Percentiles rank a stretch among this genome's conserved stretches.
Conservation (phyloP, 2,113 vertebrate genomes). For the Tricholaema leucomelas region DNA sequence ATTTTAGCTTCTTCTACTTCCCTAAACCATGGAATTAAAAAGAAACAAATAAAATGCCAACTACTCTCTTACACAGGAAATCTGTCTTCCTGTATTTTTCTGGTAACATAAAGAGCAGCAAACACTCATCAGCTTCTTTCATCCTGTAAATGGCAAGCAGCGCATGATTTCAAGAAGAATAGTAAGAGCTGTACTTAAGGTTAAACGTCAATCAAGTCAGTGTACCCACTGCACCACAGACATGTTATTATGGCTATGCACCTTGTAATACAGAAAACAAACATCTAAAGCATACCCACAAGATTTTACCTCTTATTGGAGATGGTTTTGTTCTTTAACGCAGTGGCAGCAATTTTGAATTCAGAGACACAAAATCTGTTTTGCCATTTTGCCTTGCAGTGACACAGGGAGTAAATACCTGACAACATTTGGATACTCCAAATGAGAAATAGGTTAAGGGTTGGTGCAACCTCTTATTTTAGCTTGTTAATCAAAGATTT, state of each 20-base stretch:
- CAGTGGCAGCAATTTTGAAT: not conserved
- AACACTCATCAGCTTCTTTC: not conserved
- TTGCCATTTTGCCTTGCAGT: not conserved
- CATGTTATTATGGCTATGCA: not conserved
- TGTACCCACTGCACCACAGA: not conserved
- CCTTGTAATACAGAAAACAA: not conserved
- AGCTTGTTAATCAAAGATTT: not conserved
- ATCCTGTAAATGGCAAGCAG: not conserved
- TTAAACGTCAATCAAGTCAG: not conserved
- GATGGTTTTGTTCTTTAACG: not conserved
- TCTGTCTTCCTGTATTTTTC: not conserved
- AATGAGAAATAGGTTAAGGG: not conserved
- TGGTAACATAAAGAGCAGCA: not conserved
- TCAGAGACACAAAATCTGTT: not conserved
- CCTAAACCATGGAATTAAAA: not conserved
- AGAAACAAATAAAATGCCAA: not conserved
- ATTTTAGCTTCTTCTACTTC: not conserved
- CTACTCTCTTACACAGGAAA: not conserved
- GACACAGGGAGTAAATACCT: not conserved
- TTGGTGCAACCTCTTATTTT: conserved; percentile 14
- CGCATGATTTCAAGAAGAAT: not conserved
- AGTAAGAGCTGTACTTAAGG: not conserved
- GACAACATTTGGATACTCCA: not conserved
- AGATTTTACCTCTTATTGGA: not conserved
- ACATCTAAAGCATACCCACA: not conserved